A percentile compares a stretch with the other conserved stretches of the same genome.
phyloP scores from a whole-genome alignment of 2,888 invertebrate genomes.

The Ophion slaviceki region DNA sequence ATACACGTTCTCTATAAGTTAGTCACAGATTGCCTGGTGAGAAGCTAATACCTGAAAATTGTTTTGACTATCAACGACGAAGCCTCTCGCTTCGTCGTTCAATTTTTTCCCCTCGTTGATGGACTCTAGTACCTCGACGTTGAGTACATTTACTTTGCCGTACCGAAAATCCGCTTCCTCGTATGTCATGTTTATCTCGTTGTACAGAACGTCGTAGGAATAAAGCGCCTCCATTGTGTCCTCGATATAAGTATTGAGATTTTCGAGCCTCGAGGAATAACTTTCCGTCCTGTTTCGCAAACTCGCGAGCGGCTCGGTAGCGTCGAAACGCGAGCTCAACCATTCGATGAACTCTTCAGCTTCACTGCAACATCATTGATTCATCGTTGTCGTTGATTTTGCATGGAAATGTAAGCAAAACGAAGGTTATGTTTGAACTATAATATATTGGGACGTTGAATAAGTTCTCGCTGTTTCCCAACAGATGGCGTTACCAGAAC shows the following conservation, averaged over 20 bases:
- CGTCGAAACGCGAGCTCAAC: constrained; percentile 76
- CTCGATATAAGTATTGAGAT: constrained; percentile 74
- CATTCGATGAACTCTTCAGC: constrained; percentile 76
- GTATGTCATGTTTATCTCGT: constrained; percentile 75
- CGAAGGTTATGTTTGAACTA: no score
- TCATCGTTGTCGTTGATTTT: background rate
- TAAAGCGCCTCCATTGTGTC: constrained; percentile 78
- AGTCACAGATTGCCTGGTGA: background rate
- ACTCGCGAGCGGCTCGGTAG: constrained; percentile 73
- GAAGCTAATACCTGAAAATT: constrained; percentile 80
- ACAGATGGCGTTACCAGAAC: no score
- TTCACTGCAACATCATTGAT: constrained; percentile 66
- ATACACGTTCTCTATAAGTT: background rate
- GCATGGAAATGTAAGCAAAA: background rate
- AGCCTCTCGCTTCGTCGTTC: constrained; percentile 84
- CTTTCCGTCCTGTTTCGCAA: constrained; percentile 71
- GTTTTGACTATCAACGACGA: constrained; percentile 84
- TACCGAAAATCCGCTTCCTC: constrained; percentile 70
- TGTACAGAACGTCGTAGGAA: constrained; percentile 78
- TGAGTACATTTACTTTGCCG: constrained; percentile 70
- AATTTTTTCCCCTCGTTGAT: constrained; percentile 84
- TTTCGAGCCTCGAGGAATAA: constrained; percentile 74
- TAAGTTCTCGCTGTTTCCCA: no score
- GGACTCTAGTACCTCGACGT: constrained; percentile 84
- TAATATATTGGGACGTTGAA: no score